Base-by-base conservation (phyloP, 2,797 vertebrate species). In the Poliocrania exsul region DNA sequence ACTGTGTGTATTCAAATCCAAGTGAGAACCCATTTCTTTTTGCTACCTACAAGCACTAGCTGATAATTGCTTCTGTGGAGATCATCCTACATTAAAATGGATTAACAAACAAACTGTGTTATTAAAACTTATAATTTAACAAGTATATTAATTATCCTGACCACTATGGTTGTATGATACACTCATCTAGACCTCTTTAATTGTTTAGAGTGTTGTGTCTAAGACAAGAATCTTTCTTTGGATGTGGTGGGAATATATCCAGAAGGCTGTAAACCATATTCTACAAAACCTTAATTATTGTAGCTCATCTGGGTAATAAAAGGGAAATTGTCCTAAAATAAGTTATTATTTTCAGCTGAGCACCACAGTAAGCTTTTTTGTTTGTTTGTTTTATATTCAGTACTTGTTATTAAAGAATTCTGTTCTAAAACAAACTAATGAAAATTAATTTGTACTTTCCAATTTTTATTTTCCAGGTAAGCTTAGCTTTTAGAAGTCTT, bases 211-310 rank as follows among this genome's bases (percentile, higher is more conserved):
- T 85, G 28, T 60, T 90, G 44, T 5, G 79, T 61, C 37, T 60
- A 6, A 95, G 81, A 89, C 84, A 96, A 93, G 9, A 46, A 93
- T 92, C 92, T 92, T 89, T 46, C 54, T 80, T 85, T 58, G 67
- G 19, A 79, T 85, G 84, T 89, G 84, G 85, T 91, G 57, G 93
- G 54, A 83, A 66, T 72, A 83, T 78, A 91, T 72, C 58, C 79
- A 92, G 85, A 78, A 96, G 62, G 49, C 37, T 91, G 20, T 74
- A 85, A 88, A n/a, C 29, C 67, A 61, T 69, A 74, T 42, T 72
- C 85, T 91, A 88, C 35, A 94, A 92, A 95, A 82, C 54, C 24
- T 91, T 69, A 85, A 78, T 94, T 88, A 81, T 66, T 24, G 23
- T 38, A 82, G 6, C 24, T 91, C n/a, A 37, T 87, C 61, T 56